Evolutionary conservation across 1,140 invertebrate genomes (phyloP).

Genomic region (Drosophila willistoni): DNA sequence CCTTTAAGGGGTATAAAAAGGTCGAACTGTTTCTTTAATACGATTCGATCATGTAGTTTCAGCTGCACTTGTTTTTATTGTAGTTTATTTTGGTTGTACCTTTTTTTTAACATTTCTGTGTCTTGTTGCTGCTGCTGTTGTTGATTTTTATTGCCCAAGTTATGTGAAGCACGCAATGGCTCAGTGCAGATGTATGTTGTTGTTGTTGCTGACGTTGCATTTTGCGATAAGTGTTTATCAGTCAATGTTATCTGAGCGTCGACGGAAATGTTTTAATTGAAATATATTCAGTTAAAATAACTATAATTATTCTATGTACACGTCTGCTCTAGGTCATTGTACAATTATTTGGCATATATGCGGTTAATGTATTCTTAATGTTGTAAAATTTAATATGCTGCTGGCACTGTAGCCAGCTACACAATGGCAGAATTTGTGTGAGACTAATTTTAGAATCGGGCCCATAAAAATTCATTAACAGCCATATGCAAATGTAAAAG

Average conservation of each 20-base stretch:
- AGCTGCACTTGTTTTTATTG: slow-evolving; percentile 48
- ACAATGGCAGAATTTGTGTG: slow-evolving; percentile 10
- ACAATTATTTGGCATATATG: slow-evolving; percentile 14
- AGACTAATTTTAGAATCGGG: slow-evolving; percentile 28
- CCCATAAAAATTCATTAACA: slow-evolving; percentile 73
- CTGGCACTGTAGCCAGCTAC: slow-evolving; percentile 28
- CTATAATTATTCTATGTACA: slow-evolving; percentile 2
- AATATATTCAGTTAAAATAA: not conserved
- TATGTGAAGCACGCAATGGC: slow-evolving; percentile 57
- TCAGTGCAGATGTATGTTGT: slow-evolving; percentile 40
- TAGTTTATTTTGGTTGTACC: slow-evolving; percentile 13
- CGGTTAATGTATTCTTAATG: slow-evolving; percentile 30
- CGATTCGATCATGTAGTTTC: slow-evolving; percentile 38
- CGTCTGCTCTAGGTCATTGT: not conserved
- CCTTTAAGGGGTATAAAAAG: slow-evolving; percentile 9
- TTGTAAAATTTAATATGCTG: slow-evolving; percentile 14
- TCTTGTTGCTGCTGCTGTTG: slow-evolving; percentile 18
- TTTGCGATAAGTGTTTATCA: slow-evolving; percentile 42
- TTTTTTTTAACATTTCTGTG: slow-evolving; percentile 41
- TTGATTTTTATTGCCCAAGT: slow-evolving; percentile 36
- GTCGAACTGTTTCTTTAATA: not conserved
- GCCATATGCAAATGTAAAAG: slow-evolving; percentile 65
- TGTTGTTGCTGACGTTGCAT: slow-evolving; percentile 31
- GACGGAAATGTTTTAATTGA: slow-evolving; percentile 61
- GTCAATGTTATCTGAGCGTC: slow-evolving; percentile 65